A percentile compares a stretch with the other conserved stretches of the same genome.
Evolutionary conservation across 2,888 invertebrate genomes (phyloP).

Genomic region (Lasioglossum lativentre): DNA sequence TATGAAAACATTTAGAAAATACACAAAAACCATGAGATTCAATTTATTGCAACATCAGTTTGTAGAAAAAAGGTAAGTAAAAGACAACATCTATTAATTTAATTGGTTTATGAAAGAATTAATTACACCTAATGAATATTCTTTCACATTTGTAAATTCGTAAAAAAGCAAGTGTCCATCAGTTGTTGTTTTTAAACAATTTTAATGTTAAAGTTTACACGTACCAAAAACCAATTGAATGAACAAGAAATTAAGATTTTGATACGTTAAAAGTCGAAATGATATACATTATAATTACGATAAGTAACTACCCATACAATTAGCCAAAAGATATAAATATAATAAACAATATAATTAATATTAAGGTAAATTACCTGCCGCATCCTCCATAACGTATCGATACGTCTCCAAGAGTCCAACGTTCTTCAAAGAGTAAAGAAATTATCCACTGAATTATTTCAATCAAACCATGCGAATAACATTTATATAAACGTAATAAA

Average conservation of each 20-base stretch:
- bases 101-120: neutral
- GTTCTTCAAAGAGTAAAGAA: constrained; percentile 47
- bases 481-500: neutral
- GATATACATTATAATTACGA: neutral
- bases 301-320: neutral
- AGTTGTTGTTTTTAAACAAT: neutral
- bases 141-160: neutral
- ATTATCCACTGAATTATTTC: neutral
- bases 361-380: constrained; percentile 73
- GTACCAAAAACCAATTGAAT: neutral
- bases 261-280: neutral
- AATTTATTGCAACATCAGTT: neutral
- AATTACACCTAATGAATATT: no score
- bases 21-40: neutral
- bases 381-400: constrained; percentile 79
- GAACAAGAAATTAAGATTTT: neutral
- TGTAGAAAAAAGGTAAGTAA: neutral
- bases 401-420: constrained; percentile 76
- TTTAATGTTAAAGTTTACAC: neutral
- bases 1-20: neutral
- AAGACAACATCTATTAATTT: neutral
- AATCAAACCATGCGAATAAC: neutral
- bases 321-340: neutral
- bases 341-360: neutral
- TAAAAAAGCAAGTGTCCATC: neutral